Evolutionary conservation across 2,888 invertebrate genomes (phyloP).

Genomic region (Phanerotoma sp.): DNA sequence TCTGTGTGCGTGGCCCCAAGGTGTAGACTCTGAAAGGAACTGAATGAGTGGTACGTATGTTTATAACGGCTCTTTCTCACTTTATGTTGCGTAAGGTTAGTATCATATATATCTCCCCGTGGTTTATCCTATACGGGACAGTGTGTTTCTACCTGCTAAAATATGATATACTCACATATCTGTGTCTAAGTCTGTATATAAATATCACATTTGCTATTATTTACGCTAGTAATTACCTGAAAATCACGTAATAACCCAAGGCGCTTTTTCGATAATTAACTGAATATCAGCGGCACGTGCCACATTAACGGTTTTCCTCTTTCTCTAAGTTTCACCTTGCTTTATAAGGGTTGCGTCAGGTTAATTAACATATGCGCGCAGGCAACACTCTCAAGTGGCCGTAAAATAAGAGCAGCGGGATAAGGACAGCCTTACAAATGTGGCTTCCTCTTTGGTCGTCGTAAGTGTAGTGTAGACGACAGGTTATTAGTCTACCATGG

Average conservation of each 20-base stretch:
- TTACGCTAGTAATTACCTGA: too few species aligned
- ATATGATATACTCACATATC: too few species aligned
- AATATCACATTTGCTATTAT: too few species aligned
- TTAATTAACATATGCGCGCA: constrained; percentile 28
- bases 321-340: constrained; percentile 6
- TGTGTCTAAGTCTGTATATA: too few species aligned
- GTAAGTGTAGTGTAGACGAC: constrained; percentile 22
- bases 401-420: constrained; percentile 3
- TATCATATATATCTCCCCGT: not conserved
- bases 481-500: constrained; percentile 51
- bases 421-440: not conserved
- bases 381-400: constrained; percentile 1
- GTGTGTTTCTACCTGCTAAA: too few species aligned
- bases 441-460: not conserved
- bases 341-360: constrained; percentile 32
- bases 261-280: constrained; percentile 20
- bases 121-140: too few species aligned
- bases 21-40: constrained; percentile 8
- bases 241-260: too few species aligned
- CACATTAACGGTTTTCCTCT: constrained; percentile 37
- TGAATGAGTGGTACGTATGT: not conserved
- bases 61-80: not conserved
- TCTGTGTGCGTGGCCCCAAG: constrained; percentile 9
- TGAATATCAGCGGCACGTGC: constrained; percentile 40
- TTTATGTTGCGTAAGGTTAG: constrained; percentile 7